These are phyloP conservation scores for Drosophila mettleri DNA, from an alignment of 2,888 invertebrate species.

Conservation along the genomic window DNA sequence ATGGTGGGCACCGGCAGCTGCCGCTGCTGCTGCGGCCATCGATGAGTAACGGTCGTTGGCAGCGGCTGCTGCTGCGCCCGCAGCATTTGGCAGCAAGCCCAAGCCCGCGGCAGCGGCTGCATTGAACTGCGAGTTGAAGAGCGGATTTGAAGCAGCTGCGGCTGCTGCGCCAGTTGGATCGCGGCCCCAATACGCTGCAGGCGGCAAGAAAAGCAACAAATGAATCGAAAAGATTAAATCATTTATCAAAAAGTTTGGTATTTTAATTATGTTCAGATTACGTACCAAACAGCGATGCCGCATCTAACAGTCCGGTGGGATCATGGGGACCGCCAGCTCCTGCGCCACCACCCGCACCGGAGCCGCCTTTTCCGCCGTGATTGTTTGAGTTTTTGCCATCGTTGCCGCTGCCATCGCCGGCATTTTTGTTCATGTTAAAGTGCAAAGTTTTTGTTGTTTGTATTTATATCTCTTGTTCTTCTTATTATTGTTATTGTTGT, in stretches of 20 bases:
- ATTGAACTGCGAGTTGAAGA: conserved; percentile 85
- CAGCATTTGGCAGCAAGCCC: conserved; percentile 84
- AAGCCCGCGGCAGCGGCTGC: conserved; percentile 84
- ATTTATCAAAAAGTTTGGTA: neutral
- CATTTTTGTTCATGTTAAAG: conserved; percentile 91
- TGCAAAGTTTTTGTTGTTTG: conserved; percentile 32
- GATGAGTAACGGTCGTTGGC: conserved; percentile 83
- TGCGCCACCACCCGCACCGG: conserved; percentile 84
- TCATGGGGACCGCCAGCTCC: conserved; percentile 85
- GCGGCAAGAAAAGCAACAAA: neutral
- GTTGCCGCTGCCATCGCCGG: conserved; percentile 87
- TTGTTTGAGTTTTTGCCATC: conserved; percentile 84
- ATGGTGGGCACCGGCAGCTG: conserved; percentile 86
- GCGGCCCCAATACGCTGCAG: conserved; percentile 93
- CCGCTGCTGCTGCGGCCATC: conserved; percentile 85
- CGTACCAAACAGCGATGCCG: conserved; percentile 90
- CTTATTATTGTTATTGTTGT: conserved; percentile 23
- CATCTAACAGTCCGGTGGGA: conserved; percentile 91
- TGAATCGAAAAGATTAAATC: neutral
- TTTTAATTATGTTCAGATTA: neutral
- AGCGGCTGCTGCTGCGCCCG: conserved; percentile 71
- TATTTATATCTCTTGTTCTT: conserved; percentile 15
- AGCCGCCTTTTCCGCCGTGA: conserved; percentile 82
- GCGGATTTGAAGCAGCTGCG: conserved; percentile 84
- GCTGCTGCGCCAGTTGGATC: conserved; percentile 85